Base-by-base conservation (phyloP, 2,797 vertebrate species). In the Echiichthys vipera region DNA sequence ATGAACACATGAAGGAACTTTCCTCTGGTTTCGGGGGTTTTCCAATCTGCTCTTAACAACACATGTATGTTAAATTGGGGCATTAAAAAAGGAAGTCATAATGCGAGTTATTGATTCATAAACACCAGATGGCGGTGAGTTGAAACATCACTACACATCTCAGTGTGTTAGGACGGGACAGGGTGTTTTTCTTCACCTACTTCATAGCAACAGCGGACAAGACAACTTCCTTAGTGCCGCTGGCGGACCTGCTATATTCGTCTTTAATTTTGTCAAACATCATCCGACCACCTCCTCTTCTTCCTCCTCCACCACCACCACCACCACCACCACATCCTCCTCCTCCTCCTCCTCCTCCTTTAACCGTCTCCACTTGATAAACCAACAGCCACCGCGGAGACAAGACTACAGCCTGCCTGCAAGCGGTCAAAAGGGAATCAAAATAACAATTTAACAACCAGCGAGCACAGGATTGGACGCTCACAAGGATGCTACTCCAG, bases 401-500 rank as follows among this genome's bases (percentile, higher is more conserved):
- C 61, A 29, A 73, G 75, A 80, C 71, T 39, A 49, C 56, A 76
- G 13, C 34, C 65, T 51, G 46, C 50, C 71, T 59, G 63, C 27
- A 68, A 30, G 77, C 74, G 40, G 59, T 53, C 65, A 62, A 57
- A n/a, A 65, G 13, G 84, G 78, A 80, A 77, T 74, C 85, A 63
- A 69, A 88, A 74, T 57, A 78, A 74, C 66, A 78, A 22, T 61
- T 68, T 5, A 42, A 53, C n/a, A 17, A n/a, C 4, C 65, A 70
- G 56, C 78, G n/a, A 50, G 27, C 75, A 2, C 18, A 24, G 74
- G 77, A 73, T 15, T 43, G 82, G 86, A 81, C 71, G 34, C 36
- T 17, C 43, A 57, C 72, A 24, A 85, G 86, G 89, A 93, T 93
- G 92, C 68, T 85, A 78, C 85, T 84, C 68, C 86, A 75, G 78